phyloP scores from a whole-genome alignment of 2,113 vertebrate genomes.

The Gnathonemus echidnorhynchus region DNA sequence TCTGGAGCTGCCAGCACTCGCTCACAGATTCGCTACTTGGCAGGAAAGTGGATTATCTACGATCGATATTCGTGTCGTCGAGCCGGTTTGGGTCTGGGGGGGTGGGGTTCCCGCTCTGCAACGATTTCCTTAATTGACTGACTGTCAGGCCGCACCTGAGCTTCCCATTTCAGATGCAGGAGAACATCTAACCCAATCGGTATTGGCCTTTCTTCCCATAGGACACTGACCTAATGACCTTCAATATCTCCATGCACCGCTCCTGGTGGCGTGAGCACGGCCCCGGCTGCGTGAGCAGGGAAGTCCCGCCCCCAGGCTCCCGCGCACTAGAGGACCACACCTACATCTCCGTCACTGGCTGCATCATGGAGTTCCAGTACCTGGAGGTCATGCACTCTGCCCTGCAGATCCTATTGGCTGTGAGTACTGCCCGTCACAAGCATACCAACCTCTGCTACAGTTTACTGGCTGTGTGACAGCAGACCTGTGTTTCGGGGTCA shows the following conservation, averaged over 20 bases:
- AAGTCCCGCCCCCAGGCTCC: slow-evolving; percentile 64
- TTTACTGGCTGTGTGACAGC: not conserved
- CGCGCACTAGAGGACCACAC: slow-evolving; percentile 67
- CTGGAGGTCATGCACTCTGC: slow-evolving; percentile 76
- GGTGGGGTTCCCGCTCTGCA: not conserved
- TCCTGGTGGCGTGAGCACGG: slow-evolving; percentile 78
- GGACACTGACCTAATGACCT: slow-evolving; percentile 78
- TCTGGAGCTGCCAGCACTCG: not conserved
- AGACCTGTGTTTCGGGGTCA: not conserved
- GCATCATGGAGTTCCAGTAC: slow-evolving; percentile 74
- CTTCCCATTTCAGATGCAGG: not conserved
- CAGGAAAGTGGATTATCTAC: not conserved
- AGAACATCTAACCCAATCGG: not conserved
- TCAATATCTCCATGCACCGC: slow-evolving; percentile 77
- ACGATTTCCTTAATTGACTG: slow-evolving; percentile 10
- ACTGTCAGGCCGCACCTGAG: not conserved
- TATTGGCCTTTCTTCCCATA: slow-evolving; percentile 35
- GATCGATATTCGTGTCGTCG: not conserved
- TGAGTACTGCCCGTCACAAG: slow-evolving; percentile 50
- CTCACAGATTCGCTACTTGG: not conserved
- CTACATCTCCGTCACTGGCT: slow-evolving; percentile 73
- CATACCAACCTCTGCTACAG: not conserved
- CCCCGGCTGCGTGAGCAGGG: slow-evolving; percentile 68
- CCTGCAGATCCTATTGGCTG: slow-evolving; percentile 70
- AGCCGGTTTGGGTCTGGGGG: not conserved